Percentiles rank a stretch among this genome's conserved stretches.
These are phyloP conservation scores for Acholoe squamosa DNA, from an alignment of 2,888 invertebrate genomes.

Conservation along the genomic window DNA sequence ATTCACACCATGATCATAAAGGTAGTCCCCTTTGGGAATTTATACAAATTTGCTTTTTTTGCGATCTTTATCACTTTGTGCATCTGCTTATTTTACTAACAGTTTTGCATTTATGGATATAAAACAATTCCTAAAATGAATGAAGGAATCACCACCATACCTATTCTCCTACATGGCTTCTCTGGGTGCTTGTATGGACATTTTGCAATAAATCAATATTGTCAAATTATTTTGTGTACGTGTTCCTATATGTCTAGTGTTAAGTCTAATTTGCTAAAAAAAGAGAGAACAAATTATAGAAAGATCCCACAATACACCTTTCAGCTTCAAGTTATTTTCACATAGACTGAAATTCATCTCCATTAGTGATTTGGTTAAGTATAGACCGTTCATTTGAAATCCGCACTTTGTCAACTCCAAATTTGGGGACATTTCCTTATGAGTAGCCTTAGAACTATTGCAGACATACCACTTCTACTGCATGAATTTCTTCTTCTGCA, in stretches of 20 bases:
- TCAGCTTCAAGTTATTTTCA: background rate
- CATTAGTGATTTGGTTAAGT: no score
- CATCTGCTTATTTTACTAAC: background rate
- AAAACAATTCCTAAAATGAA: background rate
- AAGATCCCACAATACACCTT: background rate
- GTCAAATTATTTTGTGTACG: conserved; percentile 60
- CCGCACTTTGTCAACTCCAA: no score
- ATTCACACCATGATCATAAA: background rate
- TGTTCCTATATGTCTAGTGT: conserved; percentile 35
- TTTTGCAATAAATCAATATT: conserved; percentile 57
- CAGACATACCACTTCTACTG: no score
- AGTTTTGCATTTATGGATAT: background rate
- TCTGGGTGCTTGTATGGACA: conserved; percentile 39
- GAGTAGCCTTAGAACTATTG: no score
- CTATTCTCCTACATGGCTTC: background rate
- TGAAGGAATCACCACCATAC: background rate
- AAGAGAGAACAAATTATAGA: background rate
- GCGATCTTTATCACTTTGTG: background rate
- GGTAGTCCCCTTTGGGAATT: background rate
- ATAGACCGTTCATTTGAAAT: no score
- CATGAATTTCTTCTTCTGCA: no score
- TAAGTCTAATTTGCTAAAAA: conserved; percentile 37
- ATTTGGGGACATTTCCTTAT: no score
- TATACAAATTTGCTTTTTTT: background rate
- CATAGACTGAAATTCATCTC: no score